These are phyloP conservation scores for Gambusia affinis DNA, from an alignment of 2,113 vertebrate genomes.

Conservation along the genomic window DNA sequence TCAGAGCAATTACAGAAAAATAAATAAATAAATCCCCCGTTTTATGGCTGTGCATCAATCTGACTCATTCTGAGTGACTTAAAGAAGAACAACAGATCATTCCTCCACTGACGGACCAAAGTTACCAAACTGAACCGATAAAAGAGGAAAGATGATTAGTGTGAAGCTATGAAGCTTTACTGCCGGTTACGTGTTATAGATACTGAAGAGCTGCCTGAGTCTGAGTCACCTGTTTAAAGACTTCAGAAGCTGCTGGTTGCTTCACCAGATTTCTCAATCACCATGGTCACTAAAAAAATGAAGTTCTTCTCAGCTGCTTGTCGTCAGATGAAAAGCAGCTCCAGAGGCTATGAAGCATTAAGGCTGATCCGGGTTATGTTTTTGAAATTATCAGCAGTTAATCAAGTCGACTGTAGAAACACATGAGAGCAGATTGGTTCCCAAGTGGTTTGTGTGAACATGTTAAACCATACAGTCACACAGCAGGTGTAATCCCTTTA, in stretches of 20 bases:
- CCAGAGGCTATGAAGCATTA: background rate
- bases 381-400: background rate
- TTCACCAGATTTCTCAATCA: background rate
- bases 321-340: background rate
- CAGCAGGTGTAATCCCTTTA: background rate
- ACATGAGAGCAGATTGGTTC: background rate
- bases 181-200: background rate
- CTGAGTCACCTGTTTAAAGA: background rate
- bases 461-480: background rate
- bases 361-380: background rate
- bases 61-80: conserved; percentile 53
- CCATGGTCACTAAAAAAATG: background rate
- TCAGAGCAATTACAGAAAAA: conserved; percentile 63
- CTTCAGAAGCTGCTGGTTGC: background rate
- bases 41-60: conserved; percentile 61
- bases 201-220: background rate
- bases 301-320: background rate
- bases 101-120: conserved; percentile 8
- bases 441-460: background rate
- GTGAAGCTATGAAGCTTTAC: conserved; percentile 11
- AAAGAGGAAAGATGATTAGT: conserved; percentile 12
- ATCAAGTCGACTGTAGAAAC: background rate
- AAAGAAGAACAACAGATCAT: conserved; percentile 16
- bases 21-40: conserved; percentile 44
- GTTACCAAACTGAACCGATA: conserved; percentile 13